A percentile compares a stretch with the other conserved stretches of the same genome.
Conservation (phyloP, 1,140 invertebrate genomes). For the Neuroterus valhalla region DNA sequence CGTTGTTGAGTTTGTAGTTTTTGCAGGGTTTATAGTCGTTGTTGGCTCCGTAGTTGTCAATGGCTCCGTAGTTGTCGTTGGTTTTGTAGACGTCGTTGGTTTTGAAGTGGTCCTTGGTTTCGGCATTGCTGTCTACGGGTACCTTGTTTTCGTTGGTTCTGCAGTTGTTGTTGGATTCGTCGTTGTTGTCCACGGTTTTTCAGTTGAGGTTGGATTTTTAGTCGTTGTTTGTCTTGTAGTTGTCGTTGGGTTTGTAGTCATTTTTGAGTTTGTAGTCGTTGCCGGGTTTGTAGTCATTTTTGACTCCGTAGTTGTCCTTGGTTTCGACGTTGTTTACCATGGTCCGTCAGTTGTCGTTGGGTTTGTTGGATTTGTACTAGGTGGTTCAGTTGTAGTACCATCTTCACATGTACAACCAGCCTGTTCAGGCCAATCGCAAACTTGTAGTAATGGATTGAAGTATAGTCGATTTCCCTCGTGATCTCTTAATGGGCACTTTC, state of each 20-base stretch:
- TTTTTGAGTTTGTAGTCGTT: background rate
- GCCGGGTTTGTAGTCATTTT: background rate
- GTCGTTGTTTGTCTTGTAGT: conserved; percentile 14
- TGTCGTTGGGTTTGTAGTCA: background rate
- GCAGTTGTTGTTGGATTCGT: too few species aligned
- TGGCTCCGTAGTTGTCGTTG: too few species aligned
- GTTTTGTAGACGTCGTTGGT: too few species aligned
- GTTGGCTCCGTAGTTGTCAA: too few species aligned
- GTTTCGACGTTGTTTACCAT: background rate
- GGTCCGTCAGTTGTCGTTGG: too few species aligned
- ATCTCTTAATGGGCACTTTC: conserved; percentile 65
- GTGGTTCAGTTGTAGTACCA: conserved; percentile 8
- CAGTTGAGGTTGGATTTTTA: too few species aligned
- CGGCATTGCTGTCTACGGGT: too few species aligned
- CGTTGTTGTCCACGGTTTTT: too few species aligned
- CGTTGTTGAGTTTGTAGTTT: too few species aligned
- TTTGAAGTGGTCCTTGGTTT: too few species aligned
- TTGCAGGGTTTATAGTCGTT: too few species aligned
- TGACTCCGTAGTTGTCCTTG: conserved; percentile 22
- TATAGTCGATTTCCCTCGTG: conserved; percentile 51
- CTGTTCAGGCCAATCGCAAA: conserved; percentile 64
- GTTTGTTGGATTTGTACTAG: background rate
- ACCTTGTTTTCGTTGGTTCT: too few species aligned
- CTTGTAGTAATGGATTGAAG: conserved; percentile 74
- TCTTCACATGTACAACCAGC: conserved; percentile 47